phyloP scores from a whole-genome alignment of 2,888 invertebrate species.

The Xestoiulus laeticollis region DNA sequence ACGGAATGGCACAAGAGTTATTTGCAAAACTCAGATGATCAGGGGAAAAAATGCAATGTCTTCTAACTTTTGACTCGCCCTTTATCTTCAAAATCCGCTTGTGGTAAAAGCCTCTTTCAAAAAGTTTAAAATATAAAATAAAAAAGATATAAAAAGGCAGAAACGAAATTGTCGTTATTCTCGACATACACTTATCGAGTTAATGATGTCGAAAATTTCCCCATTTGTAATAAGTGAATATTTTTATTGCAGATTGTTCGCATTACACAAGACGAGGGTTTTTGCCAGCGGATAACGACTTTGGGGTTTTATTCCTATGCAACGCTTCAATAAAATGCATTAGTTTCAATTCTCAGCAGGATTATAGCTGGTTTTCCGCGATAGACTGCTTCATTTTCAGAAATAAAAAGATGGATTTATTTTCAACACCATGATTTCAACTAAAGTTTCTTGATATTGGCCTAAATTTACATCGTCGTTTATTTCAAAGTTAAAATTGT shows the following conservation, averaged over 20 bases:
- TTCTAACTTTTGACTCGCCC: background rate
- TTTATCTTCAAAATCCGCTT: background rate
- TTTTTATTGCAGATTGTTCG: slow-evolving; percentile 39
- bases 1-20: too few relatives aligned
- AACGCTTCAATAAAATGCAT: slow-evolving; percentile 43
- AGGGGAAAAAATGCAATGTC: too few relatives aligned
- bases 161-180: slow-evolving; percentile 36
- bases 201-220: slow-evolving; percentile 49
- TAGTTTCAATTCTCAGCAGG: slow-evolving; percentile 43
- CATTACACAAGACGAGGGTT: slow-evolving; percentile 27
- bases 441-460: slow-evolving; percentile 5
- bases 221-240: slow-evolving; percentile 43
- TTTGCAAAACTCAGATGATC: too few relatives aligned
- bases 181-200: slow-evolving; percentile 42
- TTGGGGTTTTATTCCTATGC: slow-evolving; percentile 7
- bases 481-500: slow-evolving; percentile 33
- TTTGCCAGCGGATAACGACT: slow-evolving; percentile 36
- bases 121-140: slow-evolving; percentile 29
- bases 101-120: slow-evolving; percentile 10
- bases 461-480: slow-evolving; percentile 33
- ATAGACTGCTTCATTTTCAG: slow-evolving; percentile 35
- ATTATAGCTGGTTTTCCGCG: background rate
- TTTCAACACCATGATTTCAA: slow-evolving; percentile 34
- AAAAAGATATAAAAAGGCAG: slow-evolving; percentile 39
- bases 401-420: slow-evolving; percentile 43